Conservation (phyloP, 2,113 vertebrate species). For the Protomyctophum bolini region DNA sequence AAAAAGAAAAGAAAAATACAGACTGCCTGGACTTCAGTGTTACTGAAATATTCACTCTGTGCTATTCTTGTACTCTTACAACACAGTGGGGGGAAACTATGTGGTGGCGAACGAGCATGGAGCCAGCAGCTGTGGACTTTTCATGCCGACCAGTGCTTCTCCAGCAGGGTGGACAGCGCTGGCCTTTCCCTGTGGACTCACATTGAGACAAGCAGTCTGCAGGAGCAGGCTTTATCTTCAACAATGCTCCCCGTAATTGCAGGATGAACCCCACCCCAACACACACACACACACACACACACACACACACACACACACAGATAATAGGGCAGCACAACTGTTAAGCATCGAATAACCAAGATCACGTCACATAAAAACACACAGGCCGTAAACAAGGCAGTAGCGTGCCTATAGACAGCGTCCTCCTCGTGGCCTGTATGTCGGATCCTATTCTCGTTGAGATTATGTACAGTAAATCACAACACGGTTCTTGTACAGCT, state of each 20-base stretch:
- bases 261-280: slow-evolving; percentile 64
- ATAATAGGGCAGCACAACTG: slow-evolving; percentile 61
- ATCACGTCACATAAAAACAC: too few species aligned
- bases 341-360: too few species aligned
- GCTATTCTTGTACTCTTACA: slow-evolving; percentile 2
- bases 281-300: too few species aligned
- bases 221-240: slow-evolving; percentile 58
- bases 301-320: slow-evolving; percentile 38
- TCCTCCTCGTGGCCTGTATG: background rate
- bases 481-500: background rate
- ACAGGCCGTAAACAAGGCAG: too few species aligned
- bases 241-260: slow-evolving; percentile 62
- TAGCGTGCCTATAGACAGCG: background rate
- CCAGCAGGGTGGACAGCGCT: slow-evolving; percentile 42
- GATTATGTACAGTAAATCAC: slow-evolving; percentile 1
- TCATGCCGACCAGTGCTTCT: slow-evolving; percentile 33
- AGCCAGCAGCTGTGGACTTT: slow-evolving; percentile 17
- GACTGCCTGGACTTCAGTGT: background rate
- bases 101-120: background rate
- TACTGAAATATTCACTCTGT: background rate
- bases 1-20: background rate
- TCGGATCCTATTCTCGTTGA: background rate
- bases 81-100: background rate
- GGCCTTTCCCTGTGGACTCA: slow-evolving; percentile 49
- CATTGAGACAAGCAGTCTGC: slow-evolving; percentile 62